phyloP scores from a whole-genome alignment of 2,113 vertebrate genomes.

The Phainopepla nitens region DNA sequence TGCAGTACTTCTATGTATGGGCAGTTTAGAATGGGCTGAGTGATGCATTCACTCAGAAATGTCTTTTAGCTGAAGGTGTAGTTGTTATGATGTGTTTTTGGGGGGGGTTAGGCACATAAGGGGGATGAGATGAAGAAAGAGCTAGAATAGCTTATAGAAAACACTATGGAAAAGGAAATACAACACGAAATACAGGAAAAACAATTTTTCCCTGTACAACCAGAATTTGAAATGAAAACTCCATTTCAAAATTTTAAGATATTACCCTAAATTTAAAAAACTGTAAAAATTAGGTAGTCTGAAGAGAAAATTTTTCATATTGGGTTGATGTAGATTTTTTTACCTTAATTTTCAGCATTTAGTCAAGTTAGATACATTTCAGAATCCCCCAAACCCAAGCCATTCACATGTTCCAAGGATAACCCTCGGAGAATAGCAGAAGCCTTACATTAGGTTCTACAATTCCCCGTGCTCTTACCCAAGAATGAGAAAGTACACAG shows the following conservation, averaged over 20 bases:
- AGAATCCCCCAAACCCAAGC: background rate
- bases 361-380: background rate
- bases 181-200: background rate
- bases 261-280: background rate
- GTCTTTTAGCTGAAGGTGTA: background rate
- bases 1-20: background rate
- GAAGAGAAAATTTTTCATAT: background rate
- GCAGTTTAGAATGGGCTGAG: background rate
- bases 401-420: background rate
- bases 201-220: background rate
- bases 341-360: background rate
- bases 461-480: background rate
- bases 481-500: background rate
- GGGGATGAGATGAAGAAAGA: background rate
- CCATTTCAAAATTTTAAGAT: background rate
- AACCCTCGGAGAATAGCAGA: background rate
- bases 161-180: background rate
- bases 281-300: background rate
- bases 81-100: background rate
- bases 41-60: background rate
- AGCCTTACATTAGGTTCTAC: background rate
- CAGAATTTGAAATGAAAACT: background rate
- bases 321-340: background rate
- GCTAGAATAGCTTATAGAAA: background rate
- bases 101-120: background rate